Evolutionary conservation across 2,888 invertebrate species (phyloP), one percentile per base, ranked within the genome.

Genomic region (Eucera pruinosa): DNA sequence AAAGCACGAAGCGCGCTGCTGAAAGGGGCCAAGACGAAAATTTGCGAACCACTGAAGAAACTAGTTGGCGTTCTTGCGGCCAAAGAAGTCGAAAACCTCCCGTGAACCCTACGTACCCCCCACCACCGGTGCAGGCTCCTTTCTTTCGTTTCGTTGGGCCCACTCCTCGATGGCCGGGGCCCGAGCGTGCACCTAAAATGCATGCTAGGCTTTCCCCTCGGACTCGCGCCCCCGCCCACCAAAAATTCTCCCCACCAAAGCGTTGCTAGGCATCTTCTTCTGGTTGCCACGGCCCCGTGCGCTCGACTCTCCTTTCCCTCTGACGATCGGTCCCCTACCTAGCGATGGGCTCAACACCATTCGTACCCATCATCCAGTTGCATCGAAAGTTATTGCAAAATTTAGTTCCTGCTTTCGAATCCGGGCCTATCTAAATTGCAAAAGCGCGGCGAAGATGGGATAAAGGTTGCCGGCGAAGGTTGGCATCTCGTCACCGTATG

Each of bases 51-150:
- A 91, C 91, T 91, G 90, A 73, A 75, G 88, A 89, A 92, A 90
- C 90, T 91, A 91, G 91, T 90, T 87, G 88, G 85, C 87, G 88
- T 86, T 88, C 86, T 85, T 86, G 83, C 82, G 86, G 88, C 84
- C 89, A 86, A 87, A 90, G 89, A 90, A 92, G 92, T 92, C 92
- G 92, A 92, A 91, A 92, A 92, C 91, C 92, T 92, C 91, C 87
- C 87, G 90, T 92, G 91, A 92, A 92, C 92, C 91, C 91, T 92
- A 92, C 92, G 90, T 92, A 90, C 92, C 92, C 91, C 91, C 92
- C 91, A 91, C 91, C 74, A 85, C 50, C 47, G 65, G 48, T 25
- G 41, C 52, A 62, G 84, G 72, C 81, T 81, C 80, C 86, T 83
- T 87, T 89, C 87, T 87, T 89, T 89, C 86, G 82, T 82, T 81